Evolutionary conservation across 35 echinoderm and acorn worm genomes (phyloP), one percentile per base, ranked within the genome.

Genomic region (Hemicentrotus pulcherrimus): DNA sequence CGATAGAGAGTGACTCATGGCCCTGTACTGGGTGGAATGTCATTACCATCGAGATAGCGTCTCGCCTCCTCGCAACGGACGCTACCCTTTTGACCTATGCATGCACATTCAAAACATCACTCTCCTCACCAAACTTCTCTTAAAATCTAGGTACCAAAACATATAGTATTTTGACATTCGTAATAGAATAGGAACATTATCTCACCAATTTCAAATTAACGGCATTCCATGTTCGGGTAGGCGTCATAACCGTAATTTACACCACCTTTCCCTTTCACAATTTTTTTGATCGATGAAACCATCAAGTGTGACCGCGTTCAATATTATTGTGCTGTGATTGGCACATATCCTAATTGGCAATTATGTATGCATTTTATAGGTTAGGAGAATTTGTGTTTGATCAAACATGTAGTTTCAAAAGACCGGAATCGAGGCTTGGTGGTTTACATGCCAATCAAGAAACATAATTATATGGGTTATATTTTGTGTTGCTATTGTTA

Each of bases 281-380:
- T n/a, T 78, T 78, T 78, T 4, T 0, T 28, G 65, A 78, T 78
- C 65, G 19, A 78, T 78, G 65, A 78, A 78, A 78, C 65, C 32
- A 90, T 33, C 31, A 90, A 90, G 88, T 47, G 88, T 90, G 88
- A 90, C 88, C 88, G 88, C 88, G 88, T 90, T 90, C 88, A 90
- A 33, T 33, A 90, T 90, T 45, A 18, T 24, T 45, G 88, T 47
- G 32, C 88, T 90, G 88, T 90, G 32, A 90, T 90, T 90, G 88
- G 88, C 24, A 11, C 32, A 47, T 90, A 45, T 90, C 88, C 88
- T 90, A 90, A 90, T 90, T 90, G 88, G 18, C 32, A 90, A 90
- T 45, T 89, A 90, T 90, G 88, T 47, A 90, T 90, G 88, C 88
- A 90, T 47, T 16, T 90, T 45, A 6, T 33, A 32, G 32, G 32